Base-by-base conservation (phyloP, 2,113 vertebrate genomes). In the Aplodontia rufa region DNA sequence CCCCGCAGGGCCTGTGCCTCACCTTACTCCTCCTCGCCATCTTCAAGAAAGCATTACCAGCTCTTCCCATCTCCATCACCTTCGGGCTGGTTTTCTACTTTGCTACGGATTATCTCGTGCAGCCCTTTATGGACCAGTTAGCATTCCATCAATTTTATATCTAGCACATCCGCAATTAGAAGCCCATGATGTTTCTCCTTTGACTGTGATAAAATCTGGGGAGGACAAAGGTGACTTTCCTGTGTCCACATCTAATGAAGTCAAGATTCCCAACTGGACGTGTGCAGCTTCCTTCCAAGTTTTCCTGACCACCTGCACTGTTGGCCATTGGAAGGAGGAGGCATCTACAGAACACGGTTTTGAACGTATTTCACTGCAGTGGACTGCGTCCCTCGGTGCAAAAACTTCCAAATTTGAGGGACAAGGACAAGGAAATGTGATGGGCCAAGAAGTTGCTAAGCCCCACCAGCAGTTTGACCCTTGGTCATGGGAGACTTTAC, bases 81-180 rank as follows among this genome's bases (percentile, higher is more conserved):
- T 99, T 99, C 71, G 99, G 99, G 97, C 99, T 99, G 58, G 99
- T 99, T 98, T 99, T 99, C 98, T 99, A 99, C 98, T 99, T 99
- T 83, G 99, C 99, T 97, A 99, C 99, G 83, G 99, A 99, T 98
- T 99, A 99, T 98, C 98, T 99, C 97, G 99, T 99, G 82, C 99
- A 99, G 88, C 99, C 99, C 66, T 99, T 99, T 97, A 99, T 99
- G 99, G 99, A 99, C 98, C 98, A 99, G 94, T 98, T 99, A 97
- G 99, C 99, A 3, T 99, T 99, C 55, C 99, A 99, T 98, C 99
- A 99, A 87, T 99, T 99, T 99, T 99, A 99, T 98, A 99, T 99
- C 97, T 99, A 99, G 99, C 98, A 97, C 58, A 93, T 79, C 74
- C 92, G 88, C 97, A 92, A 88, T 64, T 97, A 94, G 93, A 95